phyloP scores from a whole-genome alignment of 2,113 vertebrate genomes.

The Periophthalmodon schlosseri region DNA sequence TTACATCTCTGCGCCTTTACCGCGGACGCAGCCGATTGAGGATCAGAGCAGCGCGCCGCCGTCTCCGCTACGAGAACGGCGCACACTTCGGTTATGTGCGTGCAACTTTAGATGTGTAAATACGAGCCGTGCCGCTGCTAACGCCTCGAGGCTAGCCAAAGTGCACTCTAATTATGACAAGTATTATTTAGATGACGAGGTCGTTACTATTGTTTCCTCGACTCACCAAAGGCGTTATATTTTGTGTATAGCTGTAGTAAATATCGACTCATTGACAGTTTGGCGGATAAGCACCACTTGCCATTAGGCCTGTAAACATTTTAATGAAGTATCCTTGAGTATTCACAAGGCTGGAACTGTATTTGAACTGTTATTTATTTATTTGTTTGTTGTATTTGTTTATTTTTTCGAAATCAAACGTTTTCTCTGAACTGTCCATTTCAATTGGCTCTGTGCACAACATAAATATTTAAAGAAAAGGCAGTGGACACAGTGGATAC shows the following conservation, averaged over 20 bases:
- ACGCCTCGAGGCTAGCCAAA: conserved; percentile 54
- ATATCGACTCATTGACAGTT: background rate
- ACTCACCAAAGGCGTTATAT: conserved; percentile 10
- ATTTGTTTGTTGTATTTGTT: no score
- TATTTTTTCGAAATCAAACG: background rate
- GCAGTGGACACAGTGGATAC: no score
- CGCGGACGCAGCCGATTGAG: conserved; percentile 43
- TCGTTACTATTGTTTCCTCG: conserved; percentile 34
- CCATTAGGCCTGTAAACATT: background rate
- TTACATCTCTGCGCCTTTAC: conserved; percentile 63
- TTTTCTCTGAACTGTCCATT: background rate
- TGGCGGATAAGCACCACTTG: background rate
- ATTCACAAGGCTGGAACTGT: no score
- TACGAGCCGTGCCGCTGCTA: conserved; percentile 53
- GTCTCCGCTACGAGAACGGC: conserved; percentile 27
- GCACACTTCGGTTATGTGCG: conserved; percentile 16
- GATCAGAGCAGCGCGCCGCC: conserved; percentile 29
- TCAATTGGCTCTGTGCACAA: background rate
- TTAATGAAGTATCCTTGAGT: background rate
- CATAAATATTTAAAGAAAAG: no score
- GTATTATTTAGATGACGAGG: conserved; percentile 50
- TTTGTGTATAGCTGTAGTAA: background rate
- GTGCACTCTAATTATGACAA: conserved; percentile 56
- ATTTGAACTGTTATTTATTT: no score
- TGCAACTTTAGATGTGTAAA: conserved; percentile 64